These are phyloP conservation scores for Ptyas mucosa DNA, from an alignment of 2,113 vertebrate genomes.

Conservation along the genomic window DNA sequence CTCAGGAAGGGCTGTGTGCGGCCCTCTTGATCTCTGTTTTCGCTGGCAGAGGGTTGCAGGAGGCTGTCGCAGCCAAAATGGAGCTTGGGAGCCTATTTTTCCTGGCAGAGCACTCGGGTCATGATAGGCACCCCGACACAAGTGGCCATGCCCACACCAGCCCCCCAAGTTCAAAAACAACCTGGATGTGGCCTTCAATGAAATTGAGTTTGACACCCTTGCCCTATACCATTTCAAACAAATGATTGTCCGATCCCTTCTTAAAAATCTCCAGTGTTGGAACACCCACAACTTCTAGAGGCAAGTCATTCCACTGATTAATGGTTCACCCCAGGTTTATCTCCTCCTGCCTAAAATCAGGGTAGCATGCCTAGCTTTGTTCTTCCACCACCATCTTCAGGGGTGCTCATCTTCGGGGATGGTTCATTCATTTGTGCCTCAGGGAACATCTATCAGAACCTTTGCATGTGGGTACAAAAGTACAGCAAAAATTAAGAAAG, in stretches of 20 bases:
- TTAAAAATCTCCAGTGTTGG: neutral
- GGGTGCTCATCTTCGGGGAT: neutral
- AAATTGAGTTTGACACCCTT: too few relatives aligned
- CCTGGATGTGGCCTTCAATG: too few relatives aligned
- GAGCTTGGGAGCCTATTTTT: too few relatives aligned
- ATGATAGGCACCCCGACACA: too few relatives aligned
- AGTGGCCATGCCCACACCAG: too few relatives aligned
- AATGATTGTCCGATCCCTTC: neutral
- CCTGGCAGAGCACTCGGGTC: too few relatives aligned
- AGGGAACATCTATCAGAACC: neutral
- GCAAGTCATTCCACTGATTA: neutral
- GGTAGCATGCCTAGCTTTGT: neutral
- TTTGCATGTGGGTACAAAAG: neutral
- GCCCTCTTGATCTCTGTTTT: too few relatives aligned
- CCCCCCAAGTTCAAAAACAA: too few relatives aligned
- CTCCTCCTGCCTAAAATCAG: neutral
- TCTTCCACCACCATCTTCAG: neutral
- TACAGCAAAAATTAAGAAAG: neutral
- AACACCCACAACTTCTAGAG: neutral
- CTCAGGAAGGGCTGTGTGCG: too few relatives aligned
- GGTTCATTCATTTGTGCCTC: neutral
- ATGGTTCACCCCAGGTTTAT: neutral
- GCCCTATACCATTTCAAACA: neutral
- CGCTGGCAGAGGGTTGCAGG: too few relatives aligned
- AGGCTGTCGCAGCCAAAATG: too few relatives aligned